Evolutionary conservation across 2,113 vertebrate species (phyloP).

Genomic region (Laticauda colubrina): DNA sequence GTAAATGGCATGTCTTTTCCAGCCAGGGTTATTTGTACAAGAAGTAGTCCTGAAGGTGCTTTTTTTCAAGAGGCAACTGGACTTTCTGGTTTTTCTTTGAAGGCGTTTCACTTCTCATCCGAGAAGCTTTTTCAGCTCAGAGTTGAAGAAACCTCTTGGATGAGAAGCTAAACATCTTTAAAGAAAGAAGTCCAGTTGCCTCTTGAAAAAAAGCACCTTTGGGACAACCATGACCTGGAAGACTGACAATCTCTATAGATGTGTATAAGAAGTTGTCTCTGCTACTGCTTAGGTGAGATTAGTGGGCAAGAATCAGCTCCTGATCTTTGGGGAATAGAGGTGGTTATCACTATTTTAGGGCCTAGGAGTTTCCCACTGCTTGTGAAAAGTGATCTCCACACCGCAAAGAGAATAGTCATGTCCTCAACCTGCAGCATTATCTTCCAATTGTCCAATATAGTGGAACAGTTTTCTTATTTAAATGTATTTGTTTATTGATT

Average conservation of each 20-base stretch:
- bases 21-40: slow-evolving; percentile 5
- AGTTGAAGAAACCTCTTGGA: no score
- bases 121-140: no score
- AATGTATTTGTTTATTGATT: not conserved
- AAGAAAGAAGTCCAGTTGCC: no score
- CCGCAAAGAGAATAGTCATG: not conserved
- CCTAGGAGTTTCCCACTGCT: accelerated
- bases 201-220: no score
- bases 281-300: not conserved
- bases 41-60: not conserved
- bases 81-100: no score
- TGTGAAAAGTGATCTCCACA: not conserved
- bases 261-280: not conserved
- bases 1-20: not conserved
- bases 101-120: no score
- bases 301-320: not conserved
- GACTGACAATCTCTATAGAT: no score
- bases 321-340: not conserved
- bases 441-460: not conserved
- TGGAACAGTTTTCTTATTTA: not conserved
- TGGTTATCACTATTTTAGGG: not conserved
- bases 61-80: no score
- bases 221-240: no score
- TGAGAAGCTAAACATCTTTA: no score
- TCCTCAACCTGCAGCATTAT: not conserved